Base-by-base conservation (phyloP, 2,888 invertebrate species). In the Neelides folsomi region DNA sequence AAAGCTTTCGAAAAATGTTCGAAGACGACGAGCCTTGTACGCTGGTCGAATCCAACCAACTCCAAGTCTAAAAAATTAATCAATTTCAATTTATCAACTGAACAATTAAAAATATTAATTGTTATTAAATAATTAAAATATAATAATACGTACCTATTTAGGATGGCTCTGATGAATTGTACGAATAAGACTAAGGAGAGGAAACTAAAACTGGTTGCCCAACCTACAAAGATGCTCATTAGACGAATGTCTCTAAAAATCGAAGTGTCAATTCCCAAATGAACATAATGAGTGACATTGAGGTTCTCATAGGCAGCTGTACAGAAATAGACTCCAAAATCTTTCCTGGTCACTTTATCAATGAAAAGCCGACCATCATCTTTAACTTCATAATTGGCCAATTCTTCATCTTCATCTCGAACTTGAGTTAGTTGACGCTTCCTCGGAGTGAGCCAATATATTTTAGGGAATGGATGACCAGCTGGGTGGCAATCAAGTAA, bases 1-100 rank as follows among this genome's bases (percentile, higher is more conserved):
- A 65, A 92, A 85, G 70, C 83, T 86, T 69, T 92, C 90, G 65
- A 92, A 73, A 80, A 92, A 85, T 63, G 81, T 82, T 68, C 83
- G 83, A 59, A 92, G 82, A 70, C 89, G 87, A 55, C 85, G 79
- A 20, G 85, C 80, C 52, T 86, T 78, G 38, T 56, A 52, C 6
- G 59, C 44, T 10, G 59, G 51, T 12, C 50, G 47, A 35, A 59
- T 48, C 38, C 62, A 64, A 37, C 57, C 51, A 4, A 65, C 40
- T 45, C 63, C 64, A 20, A 55, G 60, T 35, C 62, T 63, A 19
- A 48, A 49, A 49, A 42, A n/a, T n/a, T n/a, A n/a, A n/a, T n/a
- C n/a, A n/a, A n/a, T n/a, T n/a, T n/a, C n/a, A n/a, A n/a, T n/a
- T n/a, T n/a, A n/a, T n/a, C n/a, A n/a, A n/a, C n/a, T n/a, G n/a